Evolutionary conservation across 2,888 invertebrate species (phyloP).

Genomic region (Amphipoea oculea): DNA sequence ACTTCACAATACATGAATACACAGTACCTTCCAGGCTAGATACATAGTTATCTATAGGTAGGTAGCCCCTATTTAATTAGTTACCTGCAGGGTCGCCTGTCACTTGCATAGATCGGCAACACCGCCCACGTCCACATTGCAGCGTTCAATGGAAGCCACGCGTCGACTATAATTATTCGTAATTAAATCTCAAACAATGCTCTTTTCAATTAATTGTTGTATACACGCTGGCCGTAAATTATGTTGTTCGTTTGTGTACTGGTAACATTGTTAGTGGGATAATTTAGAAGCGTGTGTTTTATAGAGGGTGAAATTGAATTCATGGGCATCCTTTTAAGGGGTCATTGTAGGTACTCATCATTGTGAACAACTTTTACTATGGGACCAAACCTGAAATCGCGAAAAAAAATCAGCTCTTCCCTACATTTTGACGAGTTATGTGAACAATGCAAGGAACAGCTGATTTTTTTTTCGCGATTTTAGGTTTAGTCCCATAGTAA

Average conservation of each 20-base stretch:
- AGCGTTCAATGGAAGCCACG: constrained; percentile 24
- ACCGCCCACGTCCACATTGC: constrained; percentile 1
- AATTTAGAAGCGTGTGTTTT: not conserved
- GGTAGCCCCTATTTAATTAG: constrained; percentile 32
- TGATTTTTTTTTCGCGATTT: no score
- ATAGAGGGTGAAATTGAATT: not conserved
- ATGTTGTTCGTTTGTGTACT: not conserved
- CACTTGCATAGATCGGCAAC: constrained; percentile 26
- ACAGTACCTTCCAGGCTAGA: not conserved
- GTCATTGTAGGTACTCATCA: no score
- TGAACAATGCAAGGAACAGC: no score
- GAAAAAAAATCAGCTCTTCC: no score
- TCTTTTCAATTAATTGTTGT: constrained; percentile 28
- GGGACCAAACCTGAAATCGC: no score
- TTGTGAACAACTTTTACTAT: no score
- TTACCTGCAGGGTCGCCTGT: constrained; percentile 43
- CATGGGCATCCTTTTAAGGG: no score
- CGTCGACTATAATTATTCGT: constrained; percentile 8
- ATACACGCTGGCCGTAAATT: not conserved
- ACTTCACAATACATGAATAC: not conserved
- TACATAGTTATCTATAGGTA: not conserved
- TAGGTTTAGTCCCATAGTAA: no score
- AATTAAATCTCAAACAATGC: constrained; percentile 42
- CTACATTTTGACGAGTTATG: no score
- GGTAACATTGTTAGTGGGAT: not conserved